Evolutionary conservation across 1,140 invertebrate genomes (phyloP).

Genomic region (Stenopsyche tienmushanensis): DNA sequence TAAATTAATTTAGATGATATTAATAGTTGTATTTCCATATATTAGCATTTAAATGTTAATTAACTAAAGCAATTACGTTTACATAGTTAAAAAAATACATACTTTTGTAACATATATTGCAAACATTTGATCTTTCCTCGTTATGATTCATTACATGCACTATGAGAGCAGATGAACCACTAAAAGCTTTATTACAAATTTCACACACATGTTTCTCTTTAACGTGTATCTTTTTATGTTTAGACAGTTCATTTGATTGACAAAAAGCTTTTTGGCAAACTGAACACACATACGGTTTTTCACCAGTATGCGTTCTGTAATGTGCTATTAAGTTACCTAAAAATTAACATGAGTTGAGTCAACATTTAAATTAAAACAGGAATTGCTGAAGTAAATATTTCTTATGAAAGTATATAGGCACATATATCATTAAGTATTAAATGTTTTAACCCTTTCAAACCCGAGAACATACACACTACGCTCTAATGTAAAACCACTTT

Average conservation of each 20-base stretch:
- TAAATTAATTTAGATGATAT: no score
- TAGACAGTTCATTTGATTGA: constrained; percentile 52
- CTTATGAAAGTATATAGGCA: no score
- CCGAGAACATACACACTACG: no score
- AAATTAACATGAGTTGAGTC: no score
- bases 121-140: constrained; percentile 34
- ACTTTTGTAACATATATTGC: constrained; percentile 38
- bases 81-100: constrained; percentile 7
- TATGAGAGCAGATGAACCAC: constrained; percentile 33
- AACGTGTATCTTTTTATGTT: constrained; percentile 36
- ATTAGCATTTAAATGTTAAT: neutral
- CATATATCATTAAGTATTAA: no score
- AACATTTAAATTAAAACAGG: no score
- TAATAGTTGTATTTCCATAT: neutral
- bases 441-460: no score
- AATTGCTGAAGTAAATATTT: no score
- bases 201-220: constrained; percentile 38
- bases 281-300: constrained; percentile 61
- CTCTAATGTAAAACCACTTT: no score
- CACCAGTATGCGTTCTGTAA: constrained; percentile 57
- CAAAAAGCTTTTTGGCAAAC: constrained; percentile 60
- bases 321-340: constrained; percentile 55
- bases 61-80: neutral
- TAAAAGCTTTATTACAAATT: constrained; percentile 38
- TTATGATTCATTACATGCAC: constrained; percentile 39